phyloP scores from a whole-genome alignment of 2,113 vertebrate genomes.

The Silurus meridionalis region DNA sequence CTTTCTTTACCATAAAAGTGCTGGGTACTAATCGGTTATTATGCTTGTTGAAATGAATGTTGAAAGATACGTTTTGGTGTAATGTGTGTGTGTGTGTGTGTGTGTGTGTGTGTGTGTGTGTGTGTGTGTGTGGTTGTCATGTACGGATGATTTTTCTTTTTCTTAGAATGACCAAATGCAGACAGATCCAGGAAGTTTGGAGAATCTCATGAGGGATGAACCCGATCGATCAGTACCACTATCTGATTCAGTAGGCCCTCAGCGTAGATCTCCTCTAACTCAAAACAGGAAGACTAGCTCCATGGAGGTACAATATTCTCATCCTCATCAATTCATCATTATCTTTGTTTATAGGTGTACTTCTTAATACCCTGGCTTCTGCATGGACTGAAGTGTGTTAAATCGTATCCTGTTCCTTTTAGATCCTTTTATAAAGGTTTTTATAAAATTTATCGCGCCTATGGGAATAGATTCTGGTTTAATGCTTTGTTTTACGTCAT shows the following conservation, averaged over 20 bases:
- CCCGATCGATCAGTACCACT: constrained; percentile 75
- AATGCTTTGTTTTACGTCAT: not conserved
- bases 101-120: too few species aligned
- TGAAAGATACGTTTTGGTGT: not conserved
- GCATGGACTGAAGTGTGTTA: not conserved
- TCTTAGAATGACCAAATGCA: constrained; percentile 86
- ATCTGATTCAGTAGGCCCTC: constrained; percentile 77
- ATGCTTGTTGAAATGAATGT: not conserved
- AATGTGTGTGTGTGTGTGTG: too few species aligned
- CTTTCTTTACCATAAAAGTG: not conserved
- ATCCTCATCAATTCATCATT: not conserved
- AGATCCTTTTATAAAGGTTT: not conserved
- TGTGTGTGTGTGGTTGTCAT: not conserved
- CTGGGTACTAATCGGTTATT: not conserved
- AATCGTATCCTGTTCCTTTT: not conserved
- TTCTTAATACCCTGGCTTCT: constrained; percentile 13
- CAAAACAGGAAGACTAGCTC: constrained; percentile 92
- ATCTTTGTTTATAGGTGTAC: not conserved
- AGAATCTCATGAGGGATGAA: constrained; percentile 82
- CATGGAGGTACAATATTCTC: constrained; percentile 84
- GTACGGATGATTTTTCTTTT: not conserved
- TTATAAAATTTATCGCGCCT: not conserved
- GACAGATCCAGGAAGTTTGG: constrained; percentile 84
- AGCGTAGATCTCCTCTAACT: constrained; percentile 84
- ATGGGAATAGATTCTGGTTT: not conserved